These are phyloP conservation scores for Thalassophryne amazonica DNA, from an alignment of 2,797 vertebrate genomes.

Conservation along the genomic window DNA sequence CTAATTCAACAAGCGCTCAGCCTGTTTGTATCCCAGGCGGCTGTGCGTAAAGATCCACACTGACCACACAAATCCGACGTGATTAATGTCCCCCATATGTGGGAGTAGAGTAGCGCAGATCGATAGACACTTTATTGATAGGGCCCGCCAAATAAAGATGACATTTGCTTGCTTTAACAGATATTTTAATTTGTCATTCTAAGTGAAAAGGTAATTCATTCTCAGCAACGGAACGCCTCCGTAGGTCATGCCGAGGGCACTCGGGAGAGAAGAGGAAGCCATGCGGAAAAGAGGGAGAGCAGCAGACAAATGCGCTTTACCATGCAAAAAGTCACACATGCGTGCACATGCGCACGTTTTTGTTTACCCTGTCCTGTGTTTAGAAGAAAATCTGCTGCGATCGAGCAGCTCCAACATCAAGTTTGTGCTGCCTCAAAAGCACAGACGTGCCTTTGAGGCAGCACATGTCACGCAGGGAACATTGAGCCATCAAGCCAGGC, in stretches of 20 bases:
- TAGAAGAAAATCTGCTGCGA: conserved; percentile 49
- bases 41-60: conserved; percentile 72
- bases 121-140: conserved; percentile 76
- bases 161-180: conserved; percentile 74
- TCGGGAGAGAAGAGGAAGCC: neutral
- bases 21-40: conserved; percentile 73
- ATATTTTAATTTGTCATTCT: conserved; percentile 72
- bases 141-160: conserved; percentile 72
- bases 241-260: conserved; percentile 35
- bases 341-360: conserved; percentile 18
- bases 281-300: neutral
- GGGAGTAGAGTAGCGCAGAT: conserved; percentile 55
- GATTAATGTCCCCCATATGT: conserved; percentile 68
- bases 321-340: neutral
- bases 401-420: conserved; percentile 71
- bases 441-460: conserved; percentile 67
- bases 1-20: conserved; percentile 74
- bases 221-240: conserved; percentile 30
- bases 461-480: conserved; percentile 65
- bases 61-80: conserved; percentile 67
- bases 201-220: conserved; percentile 63
- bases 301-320: neutral
- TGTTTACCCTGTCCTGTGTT: conserved; percentile 48
- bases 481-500: conserved; percentile 78
- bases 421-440: conserved; percentile 72